Percentiles rank a stretch among this genome's conserved stretches.
Conservation (phyloP, 2,888 invertebrate species). For the Euphydryas editha region DNA sequence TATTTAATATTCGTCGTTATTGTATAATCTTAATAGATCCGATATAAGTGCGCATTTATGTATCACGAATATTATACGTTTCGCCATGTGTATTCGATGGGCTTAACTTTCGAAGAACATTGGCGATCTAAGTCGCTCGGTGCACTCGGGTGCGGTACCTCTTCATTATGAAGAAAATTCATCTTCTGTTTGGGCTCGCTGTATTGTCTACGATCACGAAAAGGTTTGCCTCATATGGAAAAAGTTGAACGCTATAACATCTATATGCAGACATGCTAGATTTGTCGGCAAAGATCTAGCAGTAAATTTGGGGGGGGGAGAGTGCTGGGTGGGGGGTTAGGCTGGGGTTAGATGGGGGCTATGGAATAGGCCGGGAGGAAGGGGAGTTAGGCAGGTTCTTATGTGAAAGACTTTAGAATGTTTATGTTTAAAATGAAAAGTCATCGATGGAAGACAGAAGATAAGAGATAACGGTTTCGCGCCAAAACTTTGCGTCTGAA, state of each 20-base stretch:
- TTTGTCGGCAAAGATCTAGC: background rate
- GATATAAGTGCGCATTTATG: slow-evolving; percentile 33
- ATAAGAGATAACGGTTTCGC: background rate
- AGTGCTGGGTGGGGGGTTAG: slow-evolving; percentile 23
- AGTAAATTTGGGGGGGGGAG: background rate
- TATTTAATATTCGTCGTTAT: slow-evolving; percentile 8
- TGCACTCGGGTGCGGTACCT: slow-evolving; percentile 13
- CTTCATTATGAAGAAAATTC: background rate
- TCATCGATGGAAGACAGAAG: slow-evolving; percentile 2
- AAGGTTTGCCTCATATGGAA: slow-evolving; percentile 26
- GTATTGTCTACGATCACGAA: slow-evolving; percentile 18
- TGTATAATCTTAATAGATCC: slow-evolving; percentile 8
- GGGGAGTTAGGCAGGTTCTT: slow-evolving; percentile 19
- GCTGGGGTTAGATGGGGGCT: slow-evolving; percentile 8
- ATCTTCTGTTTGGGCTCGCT: slow-evolving; percentile 15
- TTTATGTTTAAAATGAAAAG: slow-evolving; percentile 10
- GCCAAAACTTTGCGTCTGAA: background rate
- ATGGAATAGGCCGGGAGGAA: slow-evolving; percentile 6
- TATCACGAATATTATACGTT: slow-evolving; percentile 8
- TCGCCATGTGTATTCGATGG: slow-evolving; percentile 14
- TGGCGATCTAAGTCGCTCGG: background rate
- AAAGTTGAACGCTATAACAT: slow-evolving; percentile 27
- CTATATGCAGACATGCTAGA: slow-evolving; percentile 14
- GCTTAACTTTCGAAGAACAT: background rate
- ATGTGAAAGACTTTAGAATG: background rate